A percentile compares a stretch with the other conserved stretches of the same genome.
These are phyloP conservation scores for Campaea margaritaria DNA, from an alignment of 2,888 invertebrate genomes.

Conservation along the genomic window DNA sequence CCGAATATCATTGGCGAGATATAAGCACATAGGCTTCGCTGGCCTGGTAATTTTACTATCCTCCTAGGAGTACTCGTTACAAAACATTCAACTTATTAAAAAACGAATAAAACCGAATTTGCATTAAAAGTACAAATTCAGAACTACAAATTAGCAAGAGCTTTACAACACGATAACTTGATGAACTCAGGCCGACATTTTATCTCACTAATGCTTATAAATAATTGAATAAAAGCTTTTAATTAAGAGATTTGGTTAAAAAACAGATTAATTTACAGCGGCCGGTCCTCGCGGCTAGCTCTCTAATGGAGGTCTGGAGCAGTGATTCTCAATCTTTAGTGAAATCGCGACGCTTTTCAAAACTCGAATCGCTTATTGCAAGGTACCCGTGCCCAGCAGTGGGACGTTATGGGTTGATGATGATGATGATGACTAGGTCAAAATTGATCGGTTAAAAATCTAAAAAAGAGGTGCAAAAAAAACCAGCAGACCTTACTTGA, in stretches of 20 bases:
- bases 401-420: too few relatives aligned
- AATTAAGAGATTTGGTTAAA: slow-evolving; percentile 30
- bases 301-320: slow-evolving; percentile 12
- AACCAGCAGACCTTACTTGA: too few relatives aligned
- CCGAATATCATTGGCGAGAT: too few relatives aligned
- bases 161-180: slow-evolving; percentile 17
- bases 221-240: slow-evolving; percentile 29
- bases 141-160: slow-evolving; percentile 12
- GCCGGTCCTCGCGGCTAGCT: slow-evolving; percentile 3
- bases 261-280: slow-evolving; percentile 31
- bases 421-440: too few relatives aligned
- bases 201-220: slow-evolving; percentile 19
- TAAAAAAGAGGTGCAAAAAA: too few relatives aligned
- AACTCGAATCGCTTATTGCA: too few relatives aligned
- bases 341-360: too few relatives aligned
- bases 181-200: slow-evolving; percentile 21
- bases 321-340: slow-evolving; percentile 16
- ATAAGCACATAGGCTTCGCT: too few relatives aligned
- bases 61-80: too few relatives aligned
- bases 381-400: too few relatives aligned
- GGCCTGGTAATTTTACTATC: too few relatives aligned
- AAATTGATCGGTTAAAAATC: too few relatives aligned
- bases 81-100: slow-evolving; percentile 15
- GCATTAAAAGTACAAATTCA: slow-evolving; percentile 14
- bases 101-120: slow-evolving; percentile 6